Evolutionary conservation across 23 tunicate species (phyloP).

Genomic region (Oikopleura vanhoeffeni): DNA sequence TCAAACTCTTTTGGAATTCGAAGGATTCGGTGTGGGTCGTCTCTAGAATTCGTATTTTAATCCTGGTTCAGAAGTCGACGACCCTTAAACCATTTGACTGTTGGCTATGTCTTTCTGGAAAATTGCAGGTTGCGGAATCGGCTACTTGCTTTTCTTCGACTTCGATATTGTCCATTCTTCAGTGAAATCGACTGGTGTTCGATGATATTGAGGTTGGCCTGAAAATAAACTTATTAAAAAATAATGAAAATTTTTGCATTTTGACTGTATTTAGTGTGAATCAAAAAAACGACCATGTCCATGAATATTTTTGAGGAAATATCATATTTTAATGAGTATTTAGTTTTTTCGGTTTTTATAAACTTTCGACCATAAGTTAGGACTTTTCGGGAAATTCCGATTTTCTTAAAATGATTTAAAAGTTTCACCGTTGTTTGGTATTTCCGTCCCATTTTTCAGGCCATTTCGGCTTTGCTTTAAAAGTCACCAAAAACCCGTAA

Average conservation of each 20-base stretch:
- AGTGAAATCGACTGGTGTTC: conserved; percentile 51
- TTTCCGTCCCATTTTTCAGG: too few relatives aligned
- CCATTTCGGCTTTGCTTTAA: too few relatives aligned
- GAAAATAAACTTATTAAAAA: conserved; percentile 13
- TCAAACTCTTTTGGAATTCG: neutral
- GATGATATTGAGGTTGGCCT: conserved; percentile 33
- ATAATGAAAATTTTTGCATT: conserved; percentile 54
- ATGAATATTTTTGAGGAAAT: too few relatives aligned
- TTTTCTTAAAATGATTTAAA: too few relatives aligned
- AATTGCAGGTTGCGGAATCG: conserved; percentile 22
- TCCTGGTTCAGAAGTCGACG: neutral
- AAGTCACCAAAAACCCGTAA: too few relatives aligned
- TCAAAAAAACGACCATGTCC: too few relatives aligned
- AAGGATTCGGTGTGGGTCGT: neutral
- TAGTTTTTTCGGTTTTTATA: too few relatives aligned
- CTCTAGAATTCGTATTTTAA: neutral
- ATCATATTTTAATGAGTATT: too few relatives aligned
- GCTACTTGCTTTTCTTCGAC: conserved; percentile 71
- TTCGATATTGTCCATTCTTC: conserved; percentile 30
- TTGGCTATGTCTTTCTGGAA: neutral
- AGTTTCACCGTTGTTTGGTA: too few relatives aligned
- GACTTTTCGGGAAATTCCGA: too few relatives aligned
- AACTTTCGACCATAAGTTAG: too few relatives aligned
- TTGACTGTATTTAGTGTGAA: too few relatives aligned
- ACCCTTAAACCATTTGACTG: neutral